Evolutionary conservation across 2,888 invertebrate genomes (phyloP), one percentile per base, ranked within the genome.

Genomic region (Heteropelma amictum): DNA sequence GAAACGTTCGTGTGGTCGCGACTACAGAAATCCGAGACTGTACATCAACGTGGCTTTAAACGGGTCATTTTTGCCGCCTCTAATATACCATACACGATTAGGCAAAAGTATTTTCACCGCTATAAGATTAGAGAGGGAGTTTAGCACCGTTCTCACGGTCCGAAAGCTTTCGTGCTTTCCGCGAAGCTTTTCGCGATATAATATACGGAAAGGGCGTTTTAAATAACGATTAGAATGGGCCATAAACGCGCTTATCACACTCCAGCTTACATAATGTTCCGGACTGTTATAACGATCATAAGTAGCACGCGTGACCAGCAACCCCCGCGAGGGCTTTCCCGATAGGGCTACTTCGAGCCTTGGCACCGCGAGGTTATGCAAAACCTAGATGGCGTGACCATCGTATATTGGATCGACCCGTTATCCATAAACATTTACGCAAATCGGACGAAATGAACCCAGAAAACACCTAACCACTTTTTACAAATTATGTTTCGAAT

Each of bases 141-240:
- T 63, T 63, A 63, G 63, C 40, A 51, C 38, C 38, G 14, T 82
- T 83, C 82, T 80, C 80, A 78, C 78, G 67, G 68, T 38, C 38
- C 19, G 35, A n/a, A n/a, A n/a, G n/a, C n/a, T n/a, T n/a, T n/a
- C n/a, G n/a, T n/a, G n/a, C n/a, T n/a, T n/a, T n/a, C n/a, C n/a
- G n/a, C n/a, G n/a, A n/a, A n/a, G 47, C 61, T 61, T 28, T 35
- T 35, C 7, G 5, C 76, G 75, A 77, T 33, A 71, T 78, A 80
- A 58, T 49, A 81, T 82, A 80, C 77, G 81, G 68, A 70, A 80
- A 76, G 79, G 71, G 76, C 80, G 81, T 82, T 84, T 84, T 84
- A 84, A 84, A 83, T 83, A 83, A 84, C 83, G 84, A 84, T 84
- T 84, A 84, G 81, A 81, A 81, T 81, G 83, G 84, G 82, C 81